Percentiles rank a stretch among this genome's conserved stretches.
Conservation (phyloP, 1,140 invertebrate species). For the Gonatopus flavifemur region DNA sequence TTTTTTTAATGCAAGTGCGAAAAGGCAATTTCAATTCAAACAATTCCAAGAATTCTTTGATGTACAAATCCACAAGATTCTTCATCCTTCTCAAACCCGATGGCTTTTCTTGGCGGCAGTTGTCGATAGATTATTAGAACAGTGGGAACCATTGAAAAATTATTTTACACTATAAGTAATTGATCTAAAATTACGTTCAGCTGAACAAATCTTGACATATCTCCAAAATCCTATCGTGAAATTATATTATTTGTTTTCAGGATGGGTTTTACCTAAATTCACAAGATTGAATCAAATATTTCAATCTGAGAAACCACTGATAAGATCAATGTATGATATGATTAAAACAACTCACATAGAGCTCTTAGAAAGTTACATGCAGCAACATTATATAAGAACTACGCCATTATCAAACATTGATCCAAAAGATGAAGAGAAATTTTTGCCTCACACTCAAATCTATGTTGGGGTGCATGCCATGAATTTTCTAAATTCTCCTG, state of each 20-base stretch:
- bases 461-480: conserved; percentile 16
- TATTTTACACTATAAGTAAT: conserved; percentile 7
- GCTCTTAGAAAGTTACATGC: conserved; percentile 14
- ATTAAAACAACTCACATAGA: conserved; percentile 14
- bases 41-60: conserved; percentile 16
- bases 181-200: conserved; percentile 14
- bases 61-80: conserved; percentile 10
- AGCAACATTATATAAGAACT: conserved; percentile 12
- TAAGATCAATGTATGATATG: conserved; percentile 9
- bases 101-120: conserved; percentile 12
- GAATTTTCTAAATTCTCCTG: conserved; percentile 10
- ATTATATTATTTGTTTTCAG: conserved; percentile 26
- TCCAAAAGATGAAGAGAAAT: conserved; percentile 14
- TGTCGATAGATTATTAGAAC: conserved; percentile 5
- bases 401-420: conserved; percentile 12
- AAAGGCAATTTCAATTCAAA: conserved; percentile 7
- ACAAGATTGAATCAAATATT: conserved; percentile 25
- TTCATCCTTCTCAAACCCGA: conserved; percentile 13
- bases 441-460: conserved; percentile 13
- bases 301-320: conserved; percentile 12
- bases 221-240: conserved; percentile 22
- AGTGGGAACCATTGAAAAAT: conserved; percentile 15
- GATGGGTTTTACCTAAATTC: conserved; percentile 28
- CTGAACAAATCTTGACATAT: conserved; percentile 18
- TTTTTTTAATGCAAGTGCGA: conserved; percentile 9